Evolutionary conservation across 2,113 vertebrate species (phyloP), one percentile per base, ranked within the genome.

Genomic region (Hoplias malabaricus): DNA sequence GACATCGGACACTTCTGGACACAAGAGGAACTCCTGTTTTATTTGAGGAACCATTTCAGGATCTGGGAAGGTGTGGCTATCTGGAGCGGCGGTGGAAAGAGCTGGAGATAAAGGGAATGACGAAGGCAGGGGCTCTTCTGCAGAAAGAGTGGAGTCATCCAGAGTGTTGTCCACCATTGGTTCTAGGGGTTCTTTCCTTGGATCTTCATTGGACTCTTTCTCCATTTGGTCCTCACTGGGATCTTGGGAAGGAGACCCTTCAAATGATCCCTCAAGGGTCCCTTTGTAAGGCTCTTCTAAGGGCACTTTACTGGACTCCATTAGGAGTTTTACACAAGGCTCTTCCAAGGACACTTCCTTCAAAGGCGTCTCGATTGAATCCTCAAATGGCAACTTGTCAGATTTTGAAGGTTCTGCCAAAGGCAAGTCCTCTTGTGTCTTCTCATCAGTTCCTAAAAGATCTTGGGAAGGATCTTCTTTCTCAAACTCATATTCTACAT

Each of bases 401-500:
- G 40, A 25, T 56, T 78, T 78, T 29, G 72, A 33, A 33, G 75
- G 66, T 27, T 48, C 75, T 36, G 50, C 21, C 33, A 62, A 76
- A 43, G 75, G 12, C 65, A 74, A 16, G 53, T 34, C 33, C 77
- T 72, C 69, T 73, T 75, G 82, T n/a, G 38, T 50, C 77, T 63
- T 65, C 5, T 59, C 75, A 33, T 79, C 83, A 19, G 46, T 40
- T 23, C 67, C 81, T 27, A 65, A 42, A 23, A 59, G 53, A 50
- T 50, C 79, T 50, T 42, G 27, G 19, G 73, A 83, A 36, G 73
- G 75, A 25, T 92, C 89, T 59, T 93, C 87, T 69, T 86, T 86
- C 1, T 90, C 87, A 50, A 92, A 91, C 63, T 89, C 74, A 7
- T 91, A 92, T n/a, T 75, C 82, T 0, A 83, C 19, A 1, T 75